phyloP scores from a whole-genome alignment of 2,888 invertebrate species.

The Autographa gamma region DNA sequence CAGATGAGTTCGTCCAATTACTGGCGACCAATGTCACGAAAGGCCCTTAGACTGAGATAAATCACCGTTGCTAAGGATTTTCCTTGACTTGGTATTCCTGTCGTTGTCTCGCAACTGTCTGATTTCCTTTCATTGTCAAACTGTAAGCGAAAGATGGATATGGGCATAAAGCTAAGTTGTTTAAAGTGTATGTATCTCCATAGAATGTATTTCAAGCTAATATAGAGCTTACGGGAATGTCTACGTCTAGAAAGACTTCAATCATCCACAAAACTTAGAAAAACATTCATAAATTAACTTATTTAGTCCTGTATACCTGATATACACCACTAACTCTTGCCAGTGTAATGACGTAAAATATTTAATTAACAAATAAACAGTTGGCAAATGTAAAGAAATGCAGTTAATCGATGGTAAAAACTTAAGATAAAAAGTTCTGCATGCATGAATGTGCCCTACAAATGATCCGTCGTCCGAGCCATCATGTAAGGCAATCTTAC shows the following conservation, averaged over 20 bases:
- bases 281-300: no score
- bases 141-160: neutral
- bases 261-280: no score
- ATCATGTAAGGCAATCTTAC: slow-evolving; percentile 26
- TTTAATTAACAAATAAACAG: no score
- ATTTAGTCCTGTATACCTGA: no score
- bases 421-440: neutral
- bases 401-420: neutral
- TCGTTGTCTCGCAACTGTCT: slow-evolving; percentile 1
- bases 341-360: no score
- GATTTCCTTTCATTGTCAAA: neutral
- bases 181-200: neutral
- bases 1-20: slow-evolving; percentile 44
- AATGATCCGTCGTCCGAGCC: neutral
- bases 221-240: no score
- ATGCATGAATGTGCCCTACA: neutral
- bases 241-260: no score
- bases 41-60: neutral
- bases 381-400: neutral
- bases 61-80: slow-evolving; percentile 9
- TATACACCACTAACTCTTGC: no score
- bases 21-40: slow-evolving; percentile 26
- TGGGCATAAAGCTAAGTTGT: neutral
- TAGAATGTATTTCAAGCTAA: no score
- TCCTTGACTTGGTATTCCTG: neutral